phyloP scores from a whole-genome alignment of 2,888 invertebrate species.

The Griposia aprilina region DNA sequence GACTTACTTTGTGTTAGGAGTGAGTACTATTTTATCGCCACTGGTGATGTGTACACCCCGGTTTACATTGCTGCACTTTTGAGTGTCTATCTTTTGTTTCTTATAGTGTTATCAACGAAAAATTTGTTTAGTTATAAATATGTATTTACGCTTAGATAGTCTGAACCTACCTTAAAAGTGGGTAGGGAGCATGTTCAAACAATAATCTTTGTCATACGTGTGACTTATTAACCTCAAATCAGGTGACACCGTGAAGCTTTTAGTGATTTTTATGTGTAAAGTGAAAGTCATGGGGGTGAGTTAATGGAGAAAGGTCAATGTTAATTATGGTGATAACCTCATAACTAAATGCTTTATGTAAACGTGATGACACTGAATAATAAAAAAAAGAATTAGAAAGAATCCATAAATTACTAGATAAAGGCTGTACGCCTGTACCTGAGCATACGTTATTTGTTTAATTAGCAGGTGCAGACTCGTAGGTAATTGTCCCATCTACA shows the following conservation, averaged over 20 bases:
- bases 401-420: slow-evolving; percentile 4
- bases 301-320: slow-evolving; percentile 32
- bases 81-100: slow-evolving; percentile 6
- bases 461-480: slow-evolving; percentile 13
- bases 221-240: slow-evolving; percentile 38
- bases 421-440: slow-evolving; percentile 1
- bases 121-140: background rate
- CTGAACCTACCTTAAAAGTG: slow-evolving; percentile 28
- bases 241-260: slow-evolving; percentile 38
- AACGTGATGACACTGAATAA: background rate
- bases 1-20: slow-evolving; percentile 81
- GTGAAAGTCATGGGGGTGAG: slow-evolving; percentile 57
- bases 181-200: slow-evolving; percentile 21
- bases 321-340: slow-evolving; percentile 30
- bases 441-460: slow-evolving; percentile 23
- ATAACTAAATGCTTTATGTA: background rate
- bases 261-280: slow-evolving; percentile 37
- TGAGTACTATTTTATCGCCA: slow-evolving; percentile 73
- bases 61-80: slow-evolving; percentile 24
- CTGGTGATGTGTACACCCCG: slow-evolving; percentile 26
- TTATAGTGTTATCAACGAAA: slow-evolving; percentile 32
- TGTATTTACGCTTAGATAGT: slow-evolving; percentile 8
- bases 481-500: slow-evolving; percentile 43
- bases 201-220: slow-evolving; percentile 21
- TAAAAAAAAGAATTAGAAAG: background rate